Conservation (phyloP, 2,113 vertebrate species). For the Otus sunia region DNA sequence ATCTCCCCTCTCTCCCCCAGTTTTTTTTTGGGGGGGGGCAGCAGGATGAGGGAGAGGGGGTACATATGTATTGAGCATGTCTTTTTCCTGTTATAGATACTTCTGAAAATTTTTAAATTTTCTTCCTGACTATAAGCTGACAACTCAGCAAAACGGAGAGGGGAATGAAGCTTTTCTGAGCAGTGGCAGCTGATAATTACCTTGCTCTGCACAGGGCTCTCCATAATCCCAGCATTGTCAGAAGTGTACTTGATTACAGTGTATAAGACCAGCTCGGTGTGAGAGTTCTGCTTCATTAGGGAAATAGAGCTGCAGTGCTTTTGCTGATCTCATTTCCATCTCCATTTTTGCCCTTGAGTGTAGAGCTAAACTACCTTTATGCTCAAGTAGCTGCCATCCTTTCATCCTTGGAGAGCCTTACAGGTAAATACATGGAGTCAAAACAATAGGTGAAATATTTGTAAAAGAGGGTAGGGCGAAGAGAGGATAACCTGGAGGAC, state of each 20-base stretch:
- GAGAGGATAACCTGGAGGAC: background rate
- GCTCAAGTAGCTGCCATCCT: background rate
- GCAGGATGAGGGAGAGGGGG: too few species aligned
- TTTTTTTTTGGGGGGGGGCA: fast-evolving
- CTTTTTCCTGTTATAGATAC: slow-evolving; percentile 54
- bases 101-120: slow-evolving; percentile 64
- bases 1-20: fast-evolving
- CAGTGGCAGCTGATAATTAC: slow-evolving; percentile 75
- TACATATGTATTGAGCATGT: background rate
- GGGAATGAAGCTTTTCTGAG: slow-evolving; percentile 56
- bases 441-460: background rate
- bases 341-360: background rate
- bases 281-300: slow-evolving; percentile 73
- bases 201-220: slow-evolving; percentile 57
- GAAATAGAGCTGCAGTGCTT: slow-evolving; percentile 60
- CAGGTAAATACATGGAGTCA: background rate
- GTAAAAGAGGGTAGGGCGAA: background rate
- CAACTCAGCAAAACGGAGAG: slow-evolving; percentile 48
- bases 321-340: slow-evolving; percentile 36
- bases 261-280: slow-evolving; percentile 41
- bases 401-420: background rate
- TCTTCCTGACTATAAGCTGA: slow-evolving; percentile 67
- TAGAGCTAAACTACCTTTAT: background rate
- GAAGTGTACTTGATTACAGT: slow-evolving; percentile 69
- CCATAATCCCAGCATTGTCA: slow-evolving; percentile 65